These are phyloP conservation scores for Lota lota DNA, from an alignment of 2,113 vertebrate species.

Conservation along the genomic window DNA sequence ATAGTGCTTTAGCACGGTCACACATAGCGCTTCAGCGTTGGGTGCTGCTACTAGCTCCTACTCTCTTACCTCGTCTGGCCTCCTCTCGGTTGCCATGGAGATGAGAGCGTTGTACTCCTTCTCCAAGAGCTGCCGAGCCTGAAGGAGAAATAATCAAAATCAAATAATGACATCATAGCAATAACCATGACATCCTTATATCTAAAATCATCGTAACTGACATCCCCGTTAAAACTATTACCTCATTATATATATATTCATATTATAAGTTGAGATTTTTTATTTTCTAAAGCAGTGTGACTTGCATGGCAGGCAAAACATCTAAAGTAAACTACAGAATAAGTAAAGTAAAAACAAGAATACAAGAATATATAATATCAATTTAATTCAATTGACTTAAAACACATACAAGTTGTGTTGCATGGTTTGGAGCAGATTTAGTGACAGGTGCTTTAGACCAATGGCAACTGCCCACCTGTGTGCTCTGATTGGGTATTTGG, in stretches of 20 bases:
- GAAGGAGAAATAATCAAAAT: slow-evolving; percentile 11
- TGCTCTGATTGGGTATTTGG: slow-evolving; percentile 91
- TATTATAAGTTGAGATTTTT: no score
- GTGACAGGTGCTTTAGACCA: background rate
- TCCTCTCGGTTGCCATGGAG: slow-evolving; percentile 85
- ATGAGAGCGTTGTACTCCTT: slow-evolving; percentile 90
- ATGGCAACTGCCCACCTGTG: slow-evolving; percentile 71
- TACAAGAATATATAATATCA: background rate
- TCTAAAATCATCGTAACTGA: no score
- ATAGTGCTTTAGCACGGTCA: no score
- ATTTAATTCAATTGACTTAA: background rate
- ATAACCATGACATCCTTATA: no score
- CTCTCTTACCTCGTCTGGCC: slow-evolving; percentile 85
- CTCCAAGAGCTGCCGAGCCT: slow-evolving; percentile 89
- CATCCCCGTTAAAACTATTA: no score
- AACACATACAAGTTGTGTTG: background rate
- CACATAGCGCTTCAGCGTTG: no score
- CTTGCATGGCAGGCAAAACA: no score
- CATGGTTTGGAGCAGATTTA: background rate
- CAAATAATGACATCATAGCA: no score
- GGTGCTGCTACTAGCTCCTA: no score
- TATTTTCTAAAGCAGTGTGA: no score
- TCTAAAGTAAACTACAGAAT: no score
- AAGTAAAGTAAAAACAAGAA: background rate
- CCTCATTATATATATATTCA: no score